phyloP scores from a whole-genome alignment of 2,888 invertebrate species.

The Ormia ochracea region DNA sequence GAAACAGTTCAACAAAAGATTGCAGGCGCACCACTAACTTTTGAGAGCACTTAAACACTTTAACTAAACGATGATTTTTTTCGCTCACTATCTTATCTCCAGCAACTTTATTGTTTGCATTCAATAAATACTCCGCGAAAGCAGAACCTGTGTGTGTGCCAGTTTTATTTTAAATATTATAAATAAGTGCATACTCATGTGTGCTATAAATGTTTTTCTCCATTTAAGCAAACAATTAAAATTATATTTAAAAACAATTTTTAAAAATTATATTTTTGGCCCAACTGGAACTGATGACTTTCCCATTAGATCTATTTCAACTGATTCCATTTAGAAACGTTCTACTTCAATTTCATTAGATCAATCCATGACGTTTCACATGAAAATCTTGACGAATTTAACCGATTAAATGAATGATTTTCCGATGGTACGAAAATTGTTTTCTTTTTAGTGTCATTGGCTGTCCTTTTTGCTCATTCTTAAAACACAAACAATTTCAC shows the following conservation, averaged over 20 bases:
- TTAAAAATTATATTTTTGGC: not conserved
- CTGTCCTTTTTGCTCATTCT: not conserved
- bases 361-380: conserved; percentile 6
- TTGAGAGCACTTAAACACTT: conserved; percentile 8
- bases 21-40: conserved; percentile 22
- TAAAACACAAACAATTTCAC: conserved; percentile 5
- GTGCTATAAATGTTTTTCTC: too few species aligned
- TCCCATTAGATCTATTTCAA: not conserved
- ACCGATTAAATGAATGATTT: conserved; percentile 18
- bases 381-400: not conserved
- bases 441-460: conserved; percentile 1
- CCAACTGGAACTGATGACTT: too few species aligned
- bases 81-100: conserved; percentile 54
- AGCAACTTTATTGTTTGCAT: conserved; percentile 24
- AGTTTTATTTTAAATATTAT: not conserved
- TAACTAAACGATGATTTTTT: conserved; percentile 2
- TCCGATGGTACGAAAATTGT: not conserved
- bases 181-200: not conserved
- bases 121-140: conserved; percentile 39
- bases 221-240: not conserved
- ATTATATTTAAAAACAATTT: not conserved
- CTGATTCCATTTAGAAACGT: too few species aligned
- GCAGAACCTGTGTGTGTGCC: conserved; percentile 8
- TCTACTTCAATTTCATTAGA: not conserved
- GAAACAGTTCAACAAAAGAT: not conserved